Percentiles rank a stretch among this genome's conserved stretches.
These are phyloP conservation scores for Nyctibius bracteatus DNA, from an alignment of 2,113 vertebrate genomes.

Conservation along the genomic window DNA sequence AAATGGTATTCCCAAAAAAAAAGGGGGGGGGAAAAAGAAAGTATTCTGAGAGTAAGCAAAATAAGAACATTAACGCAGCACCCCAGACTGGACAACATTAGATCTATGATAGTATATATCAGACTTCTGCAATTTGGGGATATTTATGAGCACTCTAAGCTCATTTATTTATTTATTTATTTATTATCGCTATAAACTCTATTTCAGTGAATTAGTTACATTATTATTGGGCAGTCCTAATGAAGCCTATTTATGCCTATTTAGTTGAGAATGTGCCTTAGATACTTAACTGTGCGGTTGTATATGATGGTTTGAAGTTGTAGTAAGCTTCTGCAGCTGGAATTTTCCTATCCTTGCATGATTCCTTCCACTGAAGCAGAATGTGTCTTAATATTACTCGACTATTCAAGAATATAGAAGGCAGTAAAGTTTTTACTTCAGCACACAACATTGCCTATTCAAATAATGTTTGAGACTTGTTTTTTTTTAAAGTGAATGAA, in stretches of 20 bases:
- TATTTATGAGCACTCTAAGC: background rate
- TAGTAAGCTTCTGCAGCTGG: background rate
- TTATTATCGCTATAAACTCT: background rate
- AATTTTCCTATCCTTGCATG: background rate
- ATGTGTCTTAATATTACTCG: background rate
- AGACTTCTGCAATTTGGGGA: background rate
- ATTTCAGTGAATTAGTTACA: background rate
- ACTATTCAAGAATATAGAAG: background rate
- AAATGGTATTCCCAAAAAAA: background rate
- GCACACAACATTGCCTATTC: background rate
- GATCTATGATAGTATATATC: background rate
- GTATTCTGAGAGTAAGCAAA: background rate
- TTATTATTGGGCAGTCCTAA: background rate
- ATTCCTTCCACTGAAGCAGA: background rate
- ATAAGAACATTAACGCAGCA: background rate
- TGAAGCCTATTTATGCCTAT: background rate
- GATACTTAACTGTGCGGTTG: background rate
- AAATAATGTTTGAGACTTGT: background rate
- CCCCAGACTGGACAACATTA: background rate
- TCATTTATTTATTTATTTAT: background rate
- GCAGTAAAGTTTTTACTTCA: background rate
- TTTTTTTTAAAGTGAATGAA: background rate
- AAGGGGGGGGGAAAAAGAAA: fast-evolving
- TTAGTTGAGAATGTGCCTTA: background rate
- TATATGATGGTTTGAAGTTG: background rate